Conservation (phyloP, 2,113 vertebrate species). For the Pyrgilauda ruficollis region DNA sequence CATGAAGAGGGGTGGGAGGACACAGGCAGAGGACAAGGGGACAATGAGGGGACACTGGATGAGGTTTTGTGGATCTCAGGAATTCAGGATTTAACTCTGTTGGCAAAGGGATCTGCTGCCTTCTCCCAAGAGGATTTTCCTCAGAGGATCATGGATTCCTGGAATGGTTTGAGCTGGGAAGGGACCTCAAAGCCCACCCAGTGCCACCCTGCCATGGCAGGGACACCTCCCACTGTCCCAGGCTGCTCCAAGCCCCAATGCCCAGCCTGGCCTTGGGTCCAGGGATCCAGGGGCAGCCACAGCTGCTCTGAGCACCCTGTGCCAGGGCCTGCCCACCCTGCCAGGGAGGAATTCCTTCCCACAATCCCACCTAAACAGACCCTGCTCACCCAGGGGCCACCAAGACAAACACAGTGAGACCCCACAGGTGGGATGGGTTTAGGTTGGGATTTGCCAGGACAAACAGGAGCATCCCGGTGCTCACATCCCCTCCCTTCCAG, state of each 20-base stretch:
- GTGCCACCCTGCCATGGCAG: not conserved
- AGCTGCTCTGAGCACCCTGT: not conserved
- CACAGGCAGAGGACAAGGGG: fast-evolving
- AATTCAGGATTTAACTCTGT: not conserved
- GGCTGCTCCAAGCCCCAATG: not conserved
- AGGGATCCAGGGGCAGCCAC: not conserved
- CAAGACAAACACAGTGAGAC: not conserved
- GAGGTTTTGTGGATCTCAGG: not conserved
- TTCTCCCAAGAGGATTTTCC: not conserved
- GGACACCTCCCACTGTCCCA: not conserved
- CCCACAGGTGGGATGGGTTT: not conserved
- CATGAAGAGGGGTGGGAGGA: not conserved
- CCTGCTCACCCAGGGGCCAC: not conserved
- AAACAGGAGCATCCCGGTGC: not conserved
- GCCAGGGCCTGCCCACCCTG: not conserved
- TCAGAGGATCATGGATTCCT: not conserved
- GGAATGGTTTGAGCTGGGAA: not conserved
- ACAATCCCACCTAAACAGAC: not conserved
- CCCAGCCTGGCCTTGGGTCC: not conserved
- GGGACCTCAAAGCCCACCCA: fast-evolving
- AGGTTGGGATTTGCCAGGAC: not conserved
- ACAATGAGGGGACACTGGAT: not conserved
- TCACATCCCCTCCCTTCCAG: not conserved
- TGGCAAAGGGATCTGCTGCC: not conserved
- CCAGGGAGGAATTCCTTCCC: not conserved